A percentile compares a stretch with the other conserved stretches of the same genome.
phyloP scores from a whole-genome alignment of 2,888 invertebrate genomes.

The Argyresthia albistria region DNA sequence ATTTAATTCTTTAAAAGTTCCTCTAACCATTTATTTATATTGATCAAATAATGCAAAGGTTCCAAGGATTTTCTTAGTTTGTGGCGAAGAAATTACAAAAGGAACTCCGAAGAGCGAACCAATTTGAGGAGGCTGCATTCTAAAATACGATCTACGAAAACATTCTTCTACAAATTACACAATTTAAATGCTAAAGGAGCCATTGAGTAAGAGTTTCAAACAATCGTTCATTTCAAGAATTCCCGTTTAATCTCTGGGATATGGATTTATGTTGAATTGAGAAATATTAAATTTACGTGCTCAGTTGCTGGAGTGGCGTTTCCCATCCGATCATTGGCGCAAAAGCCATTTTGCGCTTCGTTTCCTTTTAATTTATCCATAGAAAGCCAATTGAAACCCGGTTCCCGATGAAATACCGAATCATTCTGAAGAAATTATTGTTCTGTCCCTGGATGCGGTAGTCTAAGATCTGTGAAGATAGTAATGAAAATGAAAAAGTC shows the following conservation, averaged over 20 bases:
- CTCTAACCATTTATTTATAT: no score
- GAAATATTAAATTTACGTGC: conserved; percentile 34
- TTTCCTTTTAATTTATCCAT: not conserved
- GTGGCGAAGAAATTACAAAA: no score
- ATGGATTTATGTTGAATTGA: conserved; percentile 27
- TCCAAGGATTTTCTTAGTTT: no score
- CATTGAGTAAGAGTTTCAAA: conserved; percentile 2
- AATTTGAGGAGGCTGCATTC: not conserved
- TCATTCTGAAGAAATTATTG: no score
- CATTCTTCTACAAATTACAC: not conserved
- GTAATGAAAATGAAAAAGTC: no score
- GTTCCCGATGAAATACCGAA: no score
- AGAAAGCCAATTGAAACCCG: no score
- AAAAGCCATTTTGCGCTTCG: not conserved
- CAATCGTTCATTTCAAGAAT: not conserved
- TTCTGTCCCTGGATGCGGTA: no score
- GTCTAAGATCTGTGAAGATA: no score
- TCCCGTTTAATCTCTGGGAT: conserved; percentile 1
- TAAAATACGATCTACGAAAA: not conserved
- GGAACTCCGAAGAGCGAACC: no score
- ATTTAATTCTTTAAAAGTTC: no score
- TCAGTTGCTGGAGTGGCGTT: conserved; percentile 8
- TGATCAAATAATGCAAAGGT: no score
- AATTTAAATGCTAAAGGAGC: not conserved
- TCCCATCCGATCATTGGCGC: not conserved